These are phyloP conservation scores for Neoniphon sammara DNA, from an alignment of 2,797 vertebrate species.

Conservation along the genomic window DNA sequence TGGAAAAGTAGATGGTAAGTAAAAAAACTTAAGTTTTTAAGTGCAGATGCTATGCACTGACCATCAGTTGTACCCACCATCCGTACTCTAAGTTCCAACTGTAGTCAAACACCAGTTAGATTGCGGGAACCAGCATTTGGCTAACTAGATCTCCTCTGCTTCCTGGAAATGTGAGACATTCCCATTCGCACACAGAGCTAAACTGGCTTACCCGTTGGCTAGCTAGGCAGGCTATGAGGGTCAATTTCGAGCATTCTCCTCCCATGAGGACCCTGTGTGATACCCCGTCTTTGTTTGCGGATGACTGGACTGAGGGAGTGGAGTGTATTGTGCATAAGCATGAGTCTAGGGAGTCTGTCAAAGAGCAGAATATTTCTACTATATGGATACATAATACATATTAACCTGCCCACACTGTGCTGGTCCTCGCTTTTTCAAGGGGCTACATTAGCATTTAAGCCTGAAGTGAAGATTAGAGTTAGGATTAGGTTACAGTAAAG, in stretches of 20 bases:
- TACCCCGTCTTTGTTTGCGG: constrained; percentile 16
- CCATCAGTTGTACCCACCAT: constrained; percentile 36
- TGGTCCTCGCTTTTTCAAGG: no score
- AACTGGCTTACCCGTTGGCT: background rate
- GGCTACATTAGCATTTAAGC: no score
- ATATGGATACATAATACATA: no score
- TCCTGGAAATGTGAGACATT: constrained; percentile 53
- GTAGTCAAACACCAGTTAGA: constrained; percentile 21
- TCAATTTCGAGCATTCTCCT: constrained; percentile 7
- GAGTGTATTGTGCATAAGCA: no score
- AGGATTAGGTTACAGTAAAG: no score
- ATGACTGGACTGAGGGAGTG: background rate
- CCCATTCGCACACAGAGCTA: constrained; percentile 32
- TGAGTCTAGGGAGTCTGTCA: no score
- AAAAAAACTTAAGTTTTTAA: constrained; percentile 6
- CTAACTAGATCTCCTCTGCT: constrained; percentile 38
- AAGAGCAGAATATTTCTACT: no score
- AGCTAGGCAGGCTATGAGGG: background rate
- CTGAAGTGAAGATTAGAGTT: no score
- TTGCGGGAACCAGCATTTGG: background rate
- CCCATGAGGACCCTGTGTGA: background rate
- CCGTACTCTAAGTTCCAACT: constrained; percentile 16
- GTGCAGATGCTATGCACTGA: background rate
- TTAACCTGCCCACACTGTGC: no score
- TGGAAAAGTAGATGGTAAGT: no score